phyloP scores from a whole-genome alignment of 2,113 vertebrate species.

The Leuciscus idus region DNA sequence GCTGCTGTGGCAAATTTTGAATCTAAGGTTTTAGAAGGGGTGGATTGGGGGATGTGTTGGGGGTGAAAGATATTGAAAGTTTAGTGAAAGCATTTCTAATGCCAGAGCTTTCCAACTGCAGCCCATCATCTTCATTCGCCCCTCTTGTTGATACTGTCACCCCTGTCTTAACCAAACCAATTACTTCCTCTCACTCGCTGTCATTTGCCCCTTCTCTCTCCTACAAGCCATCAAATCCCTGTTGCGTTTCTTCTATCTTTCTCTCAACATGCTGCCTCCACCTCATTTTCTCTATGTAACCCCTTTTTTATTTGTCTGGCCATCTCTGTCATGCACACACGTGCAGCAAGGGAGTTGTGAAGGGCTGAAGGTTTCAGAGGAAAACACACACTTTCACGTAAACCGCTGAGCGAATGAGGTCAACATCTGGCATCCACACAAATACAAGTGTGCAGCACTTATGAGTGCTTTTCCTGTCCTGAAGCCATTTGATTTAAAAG shows the following conservation, averaged over 20 bases:
- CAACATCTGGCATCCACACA: slow-evolving; percentile 82
- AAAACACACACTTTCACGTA: slow-evolving; percentile 69
- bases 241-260: slow-evolving; percentile 1
- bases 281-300: slow-evolving; percentile 2
- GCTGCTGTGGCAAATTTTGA: slow-evolving; percentile 75
- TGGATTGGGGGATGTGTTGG: slow-evolving; percentile 34
- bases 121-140: slow-evolving; percentile 26
- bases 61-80: slow-evolving; percentile 62
- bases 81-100: slow-evolving; percentile 62
- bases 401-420: slow-evolving; percentile 76
- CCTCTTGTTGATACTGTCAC: slow-evolving; percentile 21
- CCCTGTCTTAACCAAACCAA: slow-evolving; percentile 27
- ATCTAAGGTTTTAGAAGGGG: slow-evolving; percentile 66
- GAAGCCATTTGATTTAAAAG: slow-evolving; percentile 83
- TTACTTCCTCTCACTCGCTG: slow-evolving; percentile 27
- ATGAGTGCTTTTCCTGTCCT: slow-evolving; percentile 80
- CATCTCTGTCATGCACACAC: neutral
- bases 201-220: neutral
- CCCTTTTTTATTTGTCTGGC: neutral
- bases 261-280: slow-evolving; percentile 4
- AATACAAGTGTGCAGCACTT: slow-evolving; percentile 82
- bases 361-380: slow-evolving; percentile 23
- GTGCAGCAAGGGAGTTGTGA: neutral
- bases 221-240: slow-evolving; percentile 4
- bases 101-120: slow-evolving; percentile 66